Evolutionary conservation across 2,113 vertebrate species (phyloP), one percentile per base, ranked within the genome.

Genomic region (Phoxinus phoxinus): DNA sequence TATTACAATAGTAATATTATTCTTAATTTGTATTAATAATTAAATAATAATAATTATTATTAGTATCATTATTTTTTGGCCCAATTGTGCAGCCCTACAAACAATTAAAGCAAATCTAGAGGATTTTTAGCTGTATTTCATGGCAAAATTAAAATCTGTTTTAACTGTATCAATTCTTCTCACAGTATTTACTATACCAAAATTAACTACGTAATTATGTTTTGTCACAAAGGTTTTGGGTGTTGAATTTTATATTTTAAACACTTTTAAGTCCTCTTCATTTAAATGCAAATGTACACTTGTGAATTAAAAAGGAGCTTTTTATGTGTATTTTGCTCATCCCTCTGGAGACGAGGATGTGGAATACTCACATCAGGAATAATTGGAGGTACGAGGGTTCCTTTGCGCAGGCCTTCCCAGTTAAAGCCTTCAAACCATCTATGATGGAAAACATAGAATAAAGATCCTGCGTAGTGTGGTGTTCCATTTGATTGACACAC

Each of bases 381-480:
- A 89, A 99, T 97, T 84, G 98, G 97, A 84, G 98, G 97, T 79
- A 96, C 96, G 94, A 99, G 93, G 0, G 98, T 98, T 89, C 97
- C 97, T 94, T 98, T 98, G 90, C 95, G 96, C 56, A 99, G 94
- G 41, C 98, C 98, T 91, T 99, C 97, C 98, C 98, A 99, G 90
- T 99, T 99, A 95, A 99, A 99, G 87, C 97, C 98, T 92, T 99
- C 98, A 88, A 99, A 99, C 98, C 98, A 99, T 89, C 98, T 99
- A 90, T 48, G 86, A 90, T 86, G 58, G 9, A 59, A 37, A 91
- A 13, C 3, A 37, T 58, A 48, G 44, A 48, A 37, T 37, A 71
- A 21, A 71, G 21, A 37, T 37, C 30, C 17, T 35, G 27, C 2
- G 0, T 67, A 67, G 6, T 6, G 30, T 32, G 32, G 17, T 4